Evolutionary conservation across 1,140 invertebrate species (phyloP).

Genomic region (Dreissena rostriformis): DNA sequence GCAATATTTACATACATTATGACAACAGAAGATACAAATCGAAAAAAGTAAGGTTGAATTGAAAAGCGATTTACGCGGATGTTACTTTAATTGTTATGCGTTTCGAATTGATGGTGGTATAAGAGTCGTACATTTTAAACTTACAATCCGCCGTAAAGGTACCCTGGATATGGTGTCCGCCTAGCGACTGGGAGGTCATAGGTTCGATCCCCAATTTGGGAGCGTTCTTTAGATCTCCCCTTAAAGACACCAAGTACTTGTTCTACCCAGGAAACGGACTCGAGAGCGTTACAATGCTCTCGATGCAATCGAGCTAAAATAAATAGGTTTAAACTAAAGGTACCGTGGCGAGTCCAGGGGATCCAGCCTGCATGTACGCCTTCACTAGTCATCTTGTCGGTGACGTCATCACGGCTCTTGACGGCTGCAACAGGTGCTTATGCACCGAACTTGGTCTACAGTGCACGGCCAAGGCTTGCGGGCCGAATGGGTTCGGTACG

Average conservation of each 20-base stretch:
- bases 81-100: neutral
- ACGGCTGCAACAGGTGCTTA: slow-evolving; percentile 60
- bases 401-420: slow-evolving; percentile 44
- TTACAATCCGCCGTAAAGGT: no score
- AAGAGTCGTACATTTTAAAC: no score
- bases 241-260: no score
- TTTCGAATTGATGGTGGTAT: neutral
- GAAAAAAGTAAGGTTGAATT: neutral
- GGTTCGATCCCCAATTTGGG: no score
- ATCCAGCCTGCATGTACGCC: slow-evolving; percentile 47
- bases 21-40: neutral
- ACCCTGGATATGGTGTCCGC: no score
- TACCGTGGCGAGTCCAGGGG: slow-evolving; percentile 31
- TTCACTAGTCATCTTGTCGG: slow-evolving; percentile 22
- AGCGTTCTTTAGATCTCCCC: no score
- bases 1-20: neutral
- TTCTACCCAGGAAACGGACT: no score
- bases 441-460: slow-evolving; percentile 59
- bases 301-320: no score
- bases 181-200: no score
- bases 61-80: neutral
- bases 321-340: no score
- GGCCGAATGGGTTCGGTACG: slow-evolving; percentile 50
- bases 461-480: slow-evolving; percentile 55
- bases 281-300: no score